phyloP scores from a whole-genome alignment of 2,888 invertebrate species.

The Hermaeophaga mercurialis region DNA sequence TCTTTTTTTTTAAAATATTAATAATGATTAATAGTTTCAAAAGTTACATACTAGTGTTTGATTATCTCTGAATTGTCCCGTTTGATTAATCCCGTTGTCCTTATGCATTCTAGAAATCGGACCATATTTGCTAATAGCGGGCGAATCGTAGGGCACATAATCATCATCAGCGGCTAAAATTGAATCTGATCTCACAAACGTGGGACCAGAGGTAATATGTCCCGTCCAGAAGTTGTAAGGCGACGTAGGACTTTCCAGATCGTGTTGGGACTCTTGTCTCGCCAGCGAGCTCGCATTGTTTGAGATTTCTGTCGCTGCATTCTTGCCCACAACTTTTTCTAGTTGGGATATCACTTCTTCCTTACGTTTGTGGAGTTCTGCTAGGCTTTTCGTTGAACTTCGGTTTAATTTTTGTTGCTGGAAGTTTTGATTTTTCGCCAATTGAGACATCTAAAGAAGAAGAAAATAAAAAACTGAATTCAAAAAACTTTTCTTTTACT shows the following conservation, averaged over 20 bases:
- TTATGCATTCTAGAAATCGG: slow-evolving; percentile 66
- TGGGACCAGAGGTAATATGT: slow-evolving; percentile 45
- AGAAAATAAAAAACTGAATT: neutral
- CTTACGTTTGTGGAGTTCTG: slow-evolving; percentile 65
- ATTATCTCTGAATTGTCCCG: slow-evolving; percentile 51
- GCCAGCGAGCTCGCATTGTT: slow-evolving; percentile 55
- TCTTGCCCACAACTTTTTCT: slow-evolving; percentile 65
- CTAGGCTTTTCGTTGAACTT: slow-evolving; percentile 60
- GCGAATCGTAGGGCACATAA: slow-evolving; percentile 70
- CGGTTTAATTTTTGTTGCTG: slow-evolving; percentile 42
- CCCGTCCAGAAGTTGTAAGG: slow-evolving; percentile 55
- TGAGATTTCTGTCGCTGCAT: slow-evolving; percentile 55
- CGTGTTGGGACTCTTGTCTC: slow-evolving; percentile 52
- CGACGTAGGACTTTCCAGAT: slow-evolving; percentile 52
- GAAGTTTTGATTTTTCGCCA: slow-evolving; percentile 46
- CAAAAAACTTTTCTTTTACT: slow-evolving; percentile 22
- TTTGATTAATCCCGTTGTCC: slow-evolving; percentile 46
- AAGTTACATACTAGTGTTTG: slow-evolving; percentile 51
- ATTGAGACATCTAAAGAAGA: slow-evolving; percentile 28
- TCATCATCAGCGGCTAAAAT: slow-evolving; percentile 67
- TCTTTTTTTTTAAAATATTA: too few species aligned
- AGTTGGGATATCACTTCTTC: slow-evolving; percentile 67
- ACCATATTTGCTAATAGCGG: slow-evolving; percentile 70
- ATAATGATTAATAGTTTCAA: too few species aligned
- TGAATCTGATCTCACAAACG: slow-evolving; percentile 58